These are phyloP conservation scores for Cataglyphis albicans DNA, from an alignment of 2,888 invertebrate species.

Conservation along the genomic window DNA sequence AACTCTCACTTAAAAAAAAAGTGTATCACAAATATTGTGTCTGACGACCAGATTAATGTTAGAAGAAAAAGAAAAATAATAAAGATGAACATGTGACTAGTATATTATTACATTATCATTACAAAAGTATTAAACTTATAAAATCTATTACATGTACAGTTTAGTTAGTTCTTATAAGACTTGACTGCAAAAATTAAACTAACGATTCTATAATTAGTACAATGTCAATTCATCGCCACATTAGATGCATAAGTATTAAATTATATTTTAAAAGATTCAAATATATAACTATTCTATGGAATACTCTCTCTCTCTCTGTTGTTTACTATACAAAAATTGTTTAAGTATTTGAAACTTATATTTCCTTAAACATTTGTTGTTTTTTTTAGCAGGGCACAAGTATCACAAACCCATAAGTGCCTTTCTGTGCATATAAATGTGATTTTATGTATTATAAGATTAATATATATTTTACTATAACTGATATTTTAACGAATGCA, in stretches of 20 bases:
- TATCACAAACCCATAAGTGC: background rate
- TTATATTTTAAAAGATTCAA: constrained; percentile 32
- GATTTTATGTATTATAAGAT: constrained; percentile 29
- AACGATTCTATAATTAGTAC: constrained; percentile 35
- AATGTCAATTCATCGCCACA: constrained; percentile 42
- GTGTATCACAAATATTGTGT: constrained; percentile 58
- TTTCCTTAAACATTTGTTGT: constrained; percentile 17
- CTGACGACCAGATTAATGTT: constrained; percentile 62
- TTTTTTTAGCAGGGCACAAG: constrained; percentile 21
- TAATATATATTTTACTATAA: constrained; percentile 43
- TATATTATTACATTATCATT: constrained; percentile 64
- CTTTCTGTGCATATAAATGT: constrained; percentile 25
- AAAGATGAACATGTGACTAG: constrained; percentile 69
- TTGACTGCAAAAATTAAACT: constrained; percentile 41
- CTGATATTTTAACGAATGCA: constrained; percentile 39
- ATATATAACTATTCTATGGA: constrained; percentile 25
- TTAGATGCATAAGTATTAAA: constrained; percentile 39
- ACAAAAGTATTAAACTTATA: constrained; percentile 68
- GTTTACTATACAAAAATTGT: constrained; percentile 4
- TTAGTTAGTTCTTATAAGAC: constrained; percentile 34
- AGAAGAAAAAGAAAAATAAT: constrained; percentile 56
- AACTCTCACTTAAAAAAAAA: constrained; percentile 57
- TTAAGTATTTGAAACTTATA: constrained; percentile 11
- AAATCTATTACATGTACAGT: constrained; percentile 49
- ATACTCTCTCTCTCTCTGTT: constrained; percentile 4